phyloP scores from a whole-genome alignment of 2,888 invertebrate species.

The Acleris cristana region DNA sequence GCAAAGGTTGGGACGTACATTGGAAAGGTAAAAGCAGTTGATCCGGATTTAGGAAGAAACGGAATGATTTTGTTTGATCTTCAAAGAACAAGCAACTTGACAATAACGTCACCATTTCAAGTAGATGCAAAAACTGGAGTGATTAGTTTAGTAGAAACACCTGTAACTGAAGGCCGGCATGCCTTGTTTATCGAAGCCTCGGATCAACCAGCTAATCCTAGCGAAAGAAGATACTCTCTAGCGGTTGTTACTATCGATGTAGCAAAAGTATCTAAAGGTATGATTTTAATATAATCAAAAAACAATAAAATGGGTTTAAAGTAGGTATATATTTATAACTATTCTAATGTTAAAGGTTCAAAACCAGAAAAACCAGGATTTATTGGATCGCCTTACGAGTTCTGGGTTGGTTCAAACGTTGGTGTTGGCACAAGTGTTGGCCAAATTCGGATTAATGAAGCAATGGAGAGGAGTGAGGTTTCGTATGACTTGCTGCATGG shows the following conservation, averaged over 20 bases:
- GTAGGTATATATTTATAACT: neutral
- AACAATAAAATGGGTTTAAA: neutral
- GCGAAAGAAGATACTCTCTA: constrained; percentile 91
- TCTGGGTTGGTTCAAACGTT: constrained; percentile 95
- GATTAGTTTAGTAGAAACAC: constrained; percentile 86
- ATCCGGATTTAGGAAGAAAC: constrained; percentile 89
- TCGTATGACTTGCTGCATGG: constrained; percentile 92
- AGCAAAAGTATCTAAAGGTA: constrained; percentile 80
- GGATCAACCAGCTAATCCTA: constrained; percentile 92
- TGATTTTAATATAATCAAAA: constrained; percentile 38
- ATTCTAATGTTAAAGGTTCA: constrained; percentile 64
- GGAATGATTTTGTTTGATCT: constrained; percentile 90
- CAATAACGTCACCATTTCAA: constrained; percentile 87
- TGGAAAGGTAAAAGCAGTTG: constrained; percentile 91
- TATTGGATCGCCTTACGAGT: constrained; percentile 93
- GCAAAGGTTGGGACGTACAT: constrained; percentile 88
- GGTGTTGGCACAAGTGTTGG: constrained; percentile 93
- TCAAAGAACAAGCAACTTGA: constrained; percentile 87
- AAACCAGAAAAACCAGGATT: constrained; percentile 88
- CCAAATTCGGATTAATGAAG: constrained; percentile 90
- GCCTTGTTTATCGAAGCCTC: constrained; percentile 93
- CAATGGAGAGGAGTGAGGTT: constrained; percentile 86
- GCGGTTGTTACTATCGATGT: constrained; percentile 94
- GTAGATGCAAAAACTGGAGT: constrained; percentile 89
- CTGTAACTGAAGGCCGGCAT: constrained; percentile 88